Evolutionary conservation across 2,113 vertebrate genomes (phyloP), one percentile per base, ranked within the genome.

Genomic region (Alligator sinensis): DNA sequence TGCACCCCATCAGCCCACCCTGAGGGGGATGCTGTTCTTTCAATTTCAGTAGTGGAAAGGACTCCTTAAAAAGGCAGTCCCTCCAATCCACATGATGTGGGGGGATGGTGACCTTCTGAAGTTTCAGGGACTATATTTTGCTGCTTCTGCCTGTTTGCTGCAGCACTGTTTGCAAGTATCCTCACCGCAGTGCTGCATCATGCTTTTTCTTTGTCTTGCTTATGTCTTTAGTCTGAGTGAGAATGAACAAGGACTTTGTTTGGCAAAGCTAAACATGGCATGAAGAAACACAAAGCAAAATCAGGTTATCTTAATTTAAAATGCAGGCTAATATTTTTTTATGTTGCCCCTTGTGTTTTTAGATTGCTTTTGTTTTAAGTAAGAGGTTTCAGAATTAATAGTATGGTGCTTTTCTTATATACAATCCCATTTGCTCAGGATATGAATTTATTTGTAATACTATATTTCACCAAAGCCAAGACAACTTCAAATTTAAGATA

Each of bases 181-280:
- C 22, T 22, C 64, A 47, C 16, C 12, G 2, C 5, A 12, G 25
- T 54, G 13, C 28, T 12, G 2, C 6, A 0, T 4, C 4, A 10
- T 11, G 38, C 0, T 0, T 30, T 59, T 76, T 4, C 76, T 25
- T 22, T 3, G 78, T 61, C 1, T 12, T 17, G 18, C 3, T 21
- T 6, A 28, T 27, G 7, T 80, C 80, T 63, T 63, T 59, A 77
- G 1, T 13, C n/a, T 75, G 30, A 90, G 18, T 47, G 74, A 74
- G 38, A 89, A 11, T 68, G 16, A 13, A 34, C 15, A 62, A 59
- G 21, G 8, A 59, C 72, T 12, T 60, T 80, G 62, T 47, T 89
- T 85, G 80, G 27, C 27, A 84, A 74, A 85, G 77, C 72, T 79
- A 66, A 86, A 77, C 6, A 17, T 22, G 63, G 18, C 5, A 9